Conservation (phyloP, 2,113 vertebrate genomes). For the Callaeas wilsoni region DNA sequence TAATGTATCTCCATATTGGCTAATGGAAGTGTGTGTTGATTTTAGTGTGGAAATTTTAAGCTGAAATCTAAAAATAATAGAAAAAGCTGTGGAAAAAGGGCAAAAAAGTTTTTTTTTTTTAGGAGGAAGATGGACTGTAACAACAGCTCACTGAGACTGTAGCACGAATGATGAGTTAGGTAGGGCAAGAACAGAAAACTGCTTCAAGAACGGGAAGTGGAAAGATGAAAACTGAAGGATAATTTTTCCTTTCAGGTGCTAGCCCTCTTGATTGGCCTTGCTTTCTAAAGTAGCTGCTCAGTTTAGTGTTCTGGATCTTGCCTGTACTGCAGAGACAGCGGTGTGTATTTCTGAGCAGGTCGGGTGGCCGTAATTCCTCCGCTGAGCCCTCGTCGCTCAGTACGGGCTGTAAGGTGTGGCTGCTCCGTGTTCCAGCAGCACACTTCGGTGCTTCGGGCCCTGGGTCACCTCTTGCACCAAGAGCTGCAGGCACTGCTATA, state of each 20-base stretch:
- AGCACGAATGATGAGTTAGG: background rate
- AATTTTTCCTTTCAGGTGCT: background rate
- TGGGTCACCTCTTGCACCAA: too few relatives aligned
- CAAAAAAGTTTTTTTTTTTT: background rate
- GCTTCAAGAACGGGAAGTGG: background rate
- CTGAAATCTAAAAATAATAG: background rate
- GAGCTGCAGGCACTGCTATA: too few relatives aligned
- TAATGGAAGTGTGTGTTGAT: background rate
- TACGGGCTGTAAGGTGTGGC: accelerated
- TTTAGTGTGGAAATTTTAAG: background rate
- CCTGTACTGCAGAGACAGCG: background rate
- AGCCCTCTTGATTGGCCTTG: background rate
- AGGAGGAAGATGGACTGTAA: background rate
- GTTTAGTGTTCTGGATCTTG: background rate
- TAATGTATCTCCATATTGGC: background rate
- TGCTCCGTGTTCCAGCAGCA: accelerated
- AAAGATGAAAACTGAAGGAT: background rate
- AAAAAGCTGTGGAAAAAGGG: background rate
- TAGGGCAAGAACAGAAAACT: background rate
- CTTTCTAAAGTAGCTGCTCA: background rate
- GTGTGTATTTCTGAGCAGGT: background rate
- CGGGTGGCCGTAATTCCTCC: accelerated
- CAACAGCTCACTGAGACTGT: background rate
- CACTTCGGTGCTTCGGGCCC: too few relatives aligned
- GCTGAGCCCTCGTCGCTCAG: accelerated